Conservation (phyloP, 2,797 vertebrate genomes). For the Cercopithecus petaurista region DNA sequence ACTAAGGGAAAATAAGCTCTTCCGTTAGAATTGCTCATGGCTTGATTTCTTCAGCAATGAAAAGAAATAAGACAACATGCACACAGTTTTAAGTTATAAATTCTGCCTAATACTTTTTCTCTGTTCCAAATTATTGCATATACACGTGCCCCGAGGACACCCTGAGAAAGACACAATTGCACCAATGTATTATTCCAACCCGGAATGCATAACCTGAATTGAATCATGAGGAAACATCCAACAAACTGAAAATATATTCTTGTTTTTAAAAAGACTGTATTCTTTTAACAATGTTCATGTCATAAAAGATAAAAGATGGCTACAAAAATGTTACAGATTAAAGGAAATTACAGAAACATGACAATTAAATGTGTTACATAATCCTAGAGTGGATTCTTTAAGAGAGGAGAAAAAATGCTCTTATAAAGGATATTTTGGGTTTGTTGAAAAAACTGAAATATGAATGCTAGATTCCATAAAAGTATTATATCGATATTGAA, state of each 20-base stretch:
- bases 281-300: background rate
- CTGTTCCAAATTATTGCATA: background rate
- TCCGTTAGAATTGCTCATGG: background rate
- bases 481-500: background rate
- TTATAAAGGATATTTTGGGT: background rate
- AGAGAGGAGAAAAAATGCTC: background rate
- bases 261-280: background rate
- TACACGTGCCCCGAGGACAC: background rate
- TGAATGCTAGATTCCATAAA: background rate
- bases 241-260: background rate
- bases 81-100: background rate
- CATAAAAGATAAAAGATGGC: background rate
- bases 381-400: background rate
- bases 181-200: background rate
- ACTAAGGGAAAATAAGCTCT: background rate
- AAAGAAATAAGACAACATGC: background rate
- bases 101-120: background rate
- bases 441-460: background rate
- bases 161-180: background rate
- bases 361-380: background rate
- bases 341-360: background rate
- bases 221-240: background rate
- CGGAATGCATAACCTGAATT: background rate
- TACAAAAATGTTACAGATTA: background rate
- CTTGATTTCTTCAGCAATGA: constrained; percentile 14